Evolutionary conservation across 92 coral and sea anemone species (phyloP).

Genomic region (Plumapathes pennacea): DNA sequence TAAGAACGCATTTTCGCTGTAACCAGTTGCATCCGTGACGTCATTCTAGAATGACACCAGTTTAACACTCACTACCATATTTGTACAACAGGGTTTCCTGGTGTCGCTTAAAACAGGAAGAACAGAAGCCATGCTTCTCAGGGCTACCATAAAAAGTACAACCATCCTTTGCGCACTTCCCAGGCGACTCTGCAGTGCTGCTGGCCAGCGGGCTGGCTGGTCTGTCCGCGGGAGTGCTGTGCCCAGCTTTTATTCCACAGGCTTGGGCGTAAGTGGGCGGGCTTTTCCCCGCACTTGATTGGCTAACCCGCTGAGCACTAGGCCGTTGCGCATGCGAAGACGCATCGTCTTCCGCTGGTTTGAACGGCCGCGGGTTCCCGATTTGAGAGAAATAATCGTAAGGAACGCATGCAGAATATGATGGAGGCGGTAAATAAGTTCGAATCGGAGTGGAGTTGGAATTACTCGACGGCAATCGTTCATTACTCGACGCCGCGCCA

Average conservation of each 20-base stretch:
- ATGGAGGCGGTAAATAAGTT: conserved; percentile 43
- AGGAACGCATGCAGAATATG: conserved; percentile 47
- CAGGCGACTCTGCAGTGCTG: conserved; percentile 4
- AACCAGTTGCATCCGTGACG: too few species aligned
- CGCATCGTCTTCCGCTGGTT: not conserved
- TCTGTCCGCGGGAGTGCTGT: not conserved
- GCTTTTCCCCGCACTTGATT: not conserved
- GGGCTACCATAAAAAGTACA: conserved; percentile 86
- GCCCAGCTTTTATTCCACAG: not conserved
- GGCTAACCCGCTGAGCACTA: not conserved
- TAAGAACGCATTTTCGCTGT: too few species aligned
- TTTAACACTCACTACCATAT: not conserved
- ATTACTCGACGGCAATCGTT: not conserved
- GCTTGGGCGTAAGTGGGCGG: not conserved
- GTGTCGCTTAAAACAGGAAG: conserved; percentile 64
- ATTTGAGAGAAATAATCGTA: conserved; percentile 25
- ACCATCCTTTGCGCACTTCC: conserved; percentile 42
- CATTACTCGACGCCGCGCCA: conserved; percentile 1
- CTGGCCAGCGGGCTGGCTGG: not conserved
- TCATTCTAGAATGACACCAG: not conserved
- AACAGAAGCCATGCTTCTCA: conserved; percentile 77
- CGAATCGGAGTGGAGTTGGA: conserved; percentile 5
- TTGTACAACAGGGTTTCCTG: conserved; percentile 42
- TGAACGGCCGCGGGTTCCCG: conserved; percentile 4
- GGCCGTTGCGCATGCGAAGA: not conserved